phyloP scores from a whole-genome alignment of 2,113 vertebrate species.

The Rutilus rutilus region DNA sequence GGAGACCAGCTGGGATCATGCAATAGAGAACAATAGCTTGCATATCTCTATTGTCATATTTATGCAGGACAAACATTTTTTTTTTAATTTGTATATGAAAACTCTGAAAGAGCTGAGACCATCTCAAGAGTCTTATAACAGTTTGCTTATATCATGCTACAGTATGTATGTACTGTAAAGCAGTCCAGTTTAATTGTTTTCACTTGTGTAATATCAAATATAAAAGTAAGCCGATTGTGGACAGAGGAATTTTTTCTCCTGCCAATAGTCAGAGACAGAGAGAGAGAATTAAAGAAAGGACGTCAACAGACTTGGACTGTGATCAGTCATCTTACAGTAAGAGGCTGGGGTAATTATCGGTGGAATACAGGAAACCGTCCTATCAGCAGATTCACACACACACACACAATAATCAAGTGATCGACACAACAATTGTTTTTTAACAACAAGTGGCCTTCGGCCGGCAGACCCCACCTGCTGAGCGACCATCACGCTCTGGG shows the following conservation, averaged over 20 bases:
- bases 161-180: neutral
- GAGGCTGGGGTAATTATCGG: slow-evolving; percentile 74
- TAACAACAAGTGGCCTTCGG: slow-evolving; percentile 71
- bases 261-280: slow-evolving; percentile 69
- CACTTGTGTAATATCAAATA: neutral
- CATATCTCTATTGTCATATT: neutral
- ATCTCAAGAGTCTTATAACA: neutral
- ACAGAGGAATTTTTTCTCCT: neutral
- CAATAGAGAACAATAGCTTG: neutral
- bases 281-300: slow-evolving; percentile 61
- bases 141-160: neutral
- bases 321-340: slow-evolving; percentile 67
- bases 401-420: slow-evolving; percentile 73
- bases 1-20: neutral
- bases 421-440: slow-evolving; percentile 68
- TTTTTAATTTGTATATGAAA: neutral
- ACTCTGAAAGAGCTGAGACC: neutral
- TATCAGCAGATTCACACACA: slow-evolving; percentile 74
- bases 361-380: slow-evolving; percentile 73
- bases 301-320: slow-evolving; percentile 17
- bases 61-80: neutral
- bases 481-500: slow-evolving; percentile 66
- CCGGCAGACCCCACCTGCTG: slow-evolving; percentile 67
- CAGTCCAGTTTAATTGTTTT: neutral
- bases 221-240: neutral